Evolutionary conservation across 64 coral and sea anemone species (phyloP), one percentile per base, ranked within the genome.

Genomic region (Dendronephthya gigantea): DNA sequence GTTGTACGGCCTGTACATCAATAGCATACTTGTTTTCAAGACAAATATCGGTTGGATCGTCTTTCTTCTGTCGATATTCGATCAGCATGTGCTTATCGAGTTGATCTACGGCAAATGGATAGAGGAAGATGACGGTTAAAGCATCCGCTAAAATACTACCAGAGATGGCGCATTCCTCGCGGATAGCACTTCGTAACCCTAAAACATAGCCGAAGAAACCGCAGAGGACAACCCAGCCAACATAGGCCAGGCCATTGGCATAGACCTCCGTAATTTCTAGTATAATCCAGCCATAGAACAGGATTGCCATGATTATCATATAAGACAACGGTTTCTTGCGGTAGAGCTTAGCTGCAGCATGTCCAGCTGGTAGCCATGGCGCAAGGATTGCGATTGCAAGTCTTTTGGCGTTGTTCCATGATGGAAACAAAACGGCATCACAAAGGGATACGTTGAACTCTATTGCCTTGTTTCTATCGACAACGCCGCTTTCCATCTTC

Each of bases 251-350:
- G 22, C 87, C 87, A 43, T 17, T 17, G 40, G 55, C 87, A 4
- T 83, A 1, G 0, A 83, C 34, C 35, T 89, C 47, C 0, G 82
- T 75, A 27, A 83, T 58, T 29, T 83, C 79, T 30, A 82, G 48
- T 19, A 89, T 13, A 1, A 89, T 62, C 87, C 87, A 89, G 79
- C 35, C 81, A 49, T 89, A 89, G 34, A 89, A 89, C 32, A 79
- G 36, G 10, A 29, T 8, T 0, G 72, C 72, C 72, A 79, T 79
- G 32, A 39, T 79, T 3, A 34, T 8, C 72, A 79, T 79, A 34
- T 34, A 79, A 79, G 72, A 34, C 30, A 15, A 34, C 9, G 15
- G 15, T 15, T 35, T 79, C 29, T 79, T 79, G 32, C 29, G 30
- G 72, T 79, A 79, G 13, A 79, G 72, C 29, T 79, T 79, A 12